Conservation (phyloP, 2,113 vertebrate genomes). For the Triplophysa siluroides region DNA sequence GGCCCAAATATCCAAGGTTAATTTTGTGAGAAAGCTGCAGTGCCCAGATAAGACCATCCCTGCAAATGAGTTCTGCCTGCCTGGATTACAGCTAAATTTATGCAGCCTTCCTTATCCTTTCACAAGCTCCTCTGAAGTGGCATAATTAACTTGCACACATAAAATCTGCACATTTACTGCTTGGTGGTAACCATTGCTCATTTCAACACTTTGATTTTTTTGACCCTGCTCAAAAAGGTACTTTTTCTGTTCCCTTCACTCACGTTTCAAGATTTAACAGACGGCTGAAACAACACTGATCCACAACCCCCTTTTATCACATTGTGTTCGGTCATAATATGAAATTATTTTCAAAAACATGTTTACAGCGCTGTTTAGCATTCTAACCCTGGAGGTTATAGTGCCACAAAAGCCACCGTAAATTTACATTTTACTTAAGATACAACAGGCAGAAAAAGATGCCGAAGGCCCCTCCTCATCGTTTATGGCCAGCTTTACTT, state of each 20-base stretch:
- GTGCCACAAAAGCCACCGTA: slow-evolving; percentile 14
- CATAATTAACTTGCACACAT: slow-evolving; percentile 99
- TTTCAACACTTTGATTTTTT: slow-evolving; percentile 87
- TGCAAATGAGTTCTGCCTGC: slow-evolving; percentile 99
- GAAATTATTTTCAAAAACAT: slow-evolving; percentile 14
- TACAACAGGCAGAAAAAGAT: slow-evolving; percentile 5
- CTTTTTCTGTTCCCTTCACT: slow-evolving; percentile 79
- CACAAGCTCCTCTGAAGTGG: slow-evolving; percentile 98
- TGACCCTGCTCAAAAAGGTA: slow-evolving; percentile 84
- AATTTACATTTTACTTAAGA: slow-evolving; percentile 15
- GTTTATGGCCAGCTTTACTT: slow-evolving; percentile 8
- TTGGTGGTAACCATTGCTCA: slow-evolving; percentile 95
- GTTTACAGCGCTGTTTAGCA: slow-evolving; percentile 4
- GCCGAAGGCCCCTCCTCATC: not conserved
- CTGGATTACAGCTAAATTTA: slow-evolving; percentile 99
- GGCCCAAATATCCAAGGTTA: slow-evolving; percentile 99
- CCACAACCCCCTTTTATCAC: slow-evolving; percentile 57
- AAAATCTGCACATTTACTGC: slow-evolving; percentile 99
- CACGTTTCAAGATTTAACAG: slow-evolving; percentile 70
- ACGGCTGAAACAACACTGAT: slow-evolving; percentile 63
- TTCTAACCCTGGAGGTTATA: slow-evolving; percentile 19
- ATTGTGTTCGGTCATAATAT: slow-evolving; percentile 17
- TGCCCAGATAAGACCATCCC: slow-evolving; percentile 97
- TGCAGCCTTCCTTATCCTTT: slow-evolving; percentile 99
- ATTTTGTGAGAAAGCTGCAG: slow-evolving; percentile 99